Evolutionary conservation across 2,113 vertebrate species (phyloP).

Genomic region (Cromileptes altivelis): DNA sequence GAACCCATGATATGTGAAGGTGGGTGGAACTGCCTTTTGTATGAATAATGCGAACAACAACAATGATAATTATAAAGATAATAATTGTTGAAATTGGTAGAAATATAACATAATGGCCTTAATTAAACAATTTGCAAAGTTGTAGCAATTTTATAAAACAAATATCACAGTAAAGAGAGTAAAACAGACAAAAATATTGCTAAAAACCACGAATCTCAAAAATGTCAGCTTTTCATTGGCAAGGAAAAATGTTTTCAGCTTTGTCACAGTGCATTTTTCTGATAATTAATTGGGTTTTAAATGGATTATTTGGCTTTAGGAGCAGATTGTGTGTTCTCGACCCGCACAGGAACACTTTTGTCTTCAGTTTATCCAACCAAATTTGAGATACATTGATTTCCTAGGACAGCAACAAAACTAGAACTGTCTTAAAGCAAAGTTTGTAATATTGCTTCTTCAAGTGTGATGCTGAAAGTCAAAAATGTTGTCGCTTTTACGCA

Average conservation of each 20-base stretch:
- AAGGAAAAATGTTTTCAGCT: not conserved
- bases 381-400: not conserved
- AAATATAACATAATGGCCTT: not conserved
- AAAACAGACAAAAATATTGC: too few species aligned
- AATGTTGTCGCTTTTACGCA: too few species aligned
- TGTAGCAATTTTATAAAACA: not conserved
- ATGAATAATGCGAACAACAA: not conserved
- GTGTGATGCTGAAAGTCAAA: too few species aligned
- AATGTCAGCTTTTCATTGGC: not conserved
- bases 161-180: not conserved
- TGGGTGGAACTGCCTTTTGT: slow-evolving; percentile 74
- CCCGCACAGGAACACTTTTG: too few species aligned
- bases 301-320: not conserved
- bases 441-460: too few species aligned
- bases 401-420: not conserved
- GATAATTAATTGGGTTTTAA: not conserved
- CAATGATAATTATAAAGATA: not conserved
- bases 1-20: slow-evolving; percentile 99
- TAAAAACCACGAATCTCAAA: too few species aligned
- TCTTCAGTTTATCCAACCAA: not conserved
- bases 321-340: too few species aligned
- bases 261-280: not conserved
- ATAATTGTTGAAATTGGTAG: not conserved
- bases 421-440: not conserved
- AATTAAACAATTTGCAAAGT: not conserved